phyloP scores from a whole-genome alignment of 2,113 vertebrate species.

The Malurus cyaneus region DNA sequence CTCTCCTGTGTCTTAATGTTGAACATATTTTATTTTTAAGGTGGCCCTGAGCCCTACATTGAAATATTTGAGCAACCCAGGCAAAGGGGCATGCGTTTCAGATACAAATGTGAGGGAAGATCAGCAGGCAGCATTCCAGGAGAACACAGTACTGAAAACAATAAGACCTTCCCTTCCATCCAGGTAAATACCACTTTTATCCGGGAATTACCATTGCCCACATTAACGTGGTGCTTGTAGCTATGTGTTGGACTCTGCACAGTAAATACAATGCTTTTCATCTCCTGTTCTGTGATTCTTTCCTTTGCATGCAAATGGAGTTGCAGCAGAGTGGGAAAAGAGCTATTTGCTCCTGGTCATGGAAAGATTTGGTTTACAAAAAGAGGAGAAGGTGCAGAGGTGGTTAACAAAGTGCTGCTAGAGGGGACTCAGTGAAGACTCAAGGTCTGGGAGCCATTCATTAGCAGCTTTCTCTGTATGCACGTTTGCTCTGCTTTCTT shows the following conservation, averaged over 20 bases:
- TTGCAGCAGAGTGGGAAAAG: not conserved
- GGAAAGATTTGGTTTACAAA: not conserved
- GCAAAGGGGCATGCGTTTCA: constrained; percentile 96
- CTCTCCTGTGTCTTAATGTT: not conserved
- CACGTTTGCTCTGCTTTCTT: not conserved
- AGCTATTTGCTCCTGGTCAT: not conserved
- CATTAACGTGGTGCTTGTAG: not conserved
- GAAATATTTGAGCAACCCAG: constrained; percentile 95
- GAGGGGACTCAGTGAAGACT: not conserved
- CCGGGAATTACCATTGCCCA: not conserved
- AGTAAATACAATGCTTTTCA: not conserved
- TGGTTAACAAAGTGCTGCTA: not conserved
- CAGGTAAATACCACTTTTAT: constrained; percentile 78
- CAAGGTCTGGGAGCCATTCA: not conserved
- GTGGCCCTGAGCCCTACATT: constrained; percentile 82
- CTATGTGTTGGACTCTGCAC: not conserved
- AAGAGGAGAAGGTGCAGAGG: not conserved
- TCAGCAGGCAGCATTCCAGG: constrained; percentile 97
- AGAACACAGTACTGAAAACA: constrained; percentile 92
- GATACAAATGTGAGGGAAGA: constrained; percentile 96
- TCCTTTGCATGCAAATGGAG: not conserved
- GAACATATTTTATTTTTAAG: constrained; percentile 33
- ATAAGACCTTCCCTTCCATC: constrained; percentile 91
- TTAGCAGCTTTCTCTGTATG: not conserved
- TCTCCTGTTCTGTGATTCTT: not conserved